Conservation (phyloP, 2,797 vertebrate species). For the Falco biarmicus region DNA sequence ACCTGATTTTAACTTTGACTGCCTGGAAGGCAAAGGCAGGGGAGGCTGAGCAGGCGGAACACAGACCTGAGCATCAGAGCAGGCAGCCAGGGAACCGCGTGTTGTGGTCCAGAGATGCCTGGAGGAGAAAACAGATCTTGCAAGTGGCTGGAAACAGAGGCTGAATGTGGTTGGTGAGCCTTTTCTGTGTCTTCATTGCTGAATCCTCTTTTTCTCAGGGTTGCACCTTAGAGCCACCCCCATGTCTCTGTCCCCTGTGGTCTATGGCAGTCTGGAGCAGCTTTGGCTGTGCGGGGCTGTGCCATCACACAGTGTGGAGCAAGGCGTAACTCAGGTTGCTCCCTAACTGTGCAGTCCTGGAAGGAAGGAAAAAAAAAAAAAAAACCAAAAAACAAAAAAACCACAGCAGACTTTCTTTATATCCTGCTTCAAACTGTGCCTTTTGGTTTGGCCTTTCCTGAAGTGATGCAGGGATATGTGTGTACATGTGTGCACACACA, state of each 20-base stretch:
- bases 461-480: accelerated
- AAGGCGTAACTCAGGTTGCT: neutral
- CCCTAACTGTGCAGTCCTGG: no score
- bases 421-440: neutral
- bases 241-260: no score
- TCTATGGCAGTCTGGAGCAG: neutral
- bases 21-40: accelerated
- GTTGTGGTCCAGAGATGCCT: neutral
- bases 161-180: neutral
- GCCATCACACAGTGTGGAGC: no score
- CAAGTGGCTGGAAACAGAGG: neutral
- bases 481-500: accelerated
- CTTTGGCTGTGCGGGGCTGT: no score
- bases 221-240: no score
- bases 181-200: accelerated
- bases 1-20: neutral
- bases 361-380: no score
- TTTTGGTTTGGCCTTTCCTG: neutral
- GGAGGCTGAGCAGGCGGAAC: neutral
- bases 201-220: neutral
- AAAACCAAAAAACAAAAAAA: no score
- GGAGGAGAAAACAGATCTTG: no score
- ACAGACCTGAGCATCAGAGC: neutral
- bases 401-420: no score
- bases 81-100: neutral